Evolutionary conservation across 2,888 invertebrate genomes (phyloP), one percentile per base, ranked within the genome.

Genomic region (Calameuta pallipes): DNA sequence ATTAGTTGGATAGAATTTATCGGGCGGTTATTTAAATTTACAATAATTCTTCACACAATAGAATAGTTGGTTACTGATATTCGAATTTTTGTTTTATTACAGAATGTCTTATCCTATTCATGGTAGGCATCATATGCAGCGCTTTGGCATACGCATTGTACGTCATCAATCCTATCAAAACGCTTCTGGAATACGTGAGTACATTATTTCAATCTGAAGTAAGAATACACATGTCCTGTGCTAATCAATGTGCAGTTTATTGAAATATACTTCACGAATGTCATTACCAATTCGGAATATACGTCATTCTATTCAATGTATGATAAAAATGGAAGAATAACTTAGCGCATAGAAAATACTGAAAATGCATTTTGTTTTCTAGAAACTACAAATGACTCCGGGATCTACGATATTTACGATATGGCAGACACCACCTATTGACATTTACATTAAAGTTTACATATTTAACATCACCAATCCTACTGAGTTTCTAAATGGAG

Each of bases 381-480:
- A 95, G 95, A 93, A 92, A 84, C 80, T 93, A 41, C 89, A 92
- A 69, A 89, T 96, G 83, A 89, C 90, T 37, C 92, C 94, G 2
- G 94, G 94, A 9, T 93, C 95, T 0, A 85, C 93, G n/a, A 88
- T 95, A 1, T 94, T 93, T 84, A 90, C 93, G 4, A 85, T 95
- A n/a, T 95, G 96, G 93, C 89, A 92, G 77, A 92, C 93, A 3
- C 96, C 96, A 30, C 94, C 95, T 0, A 92, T 95, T 41, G 94
- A 94, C 1, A 93, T 96, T 0, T 94, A 93, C 81, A 89, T 96
- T 9, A 94, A 94, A 68, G 93, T 95, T 0, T 96, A 94, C 88
- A 92, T 96, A 79, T 97, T 96, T 90, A 97, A 97, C 88, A 93
- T 97, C 76, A 97, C 97, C n/a, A 97, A 97, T 89, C 91, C 93